Evolutionary conservation across 2,888 invertebrate species (phyloP), one percentile per base, ranked within the genome.

Genomic region (Heliconius aoede): DNA sequence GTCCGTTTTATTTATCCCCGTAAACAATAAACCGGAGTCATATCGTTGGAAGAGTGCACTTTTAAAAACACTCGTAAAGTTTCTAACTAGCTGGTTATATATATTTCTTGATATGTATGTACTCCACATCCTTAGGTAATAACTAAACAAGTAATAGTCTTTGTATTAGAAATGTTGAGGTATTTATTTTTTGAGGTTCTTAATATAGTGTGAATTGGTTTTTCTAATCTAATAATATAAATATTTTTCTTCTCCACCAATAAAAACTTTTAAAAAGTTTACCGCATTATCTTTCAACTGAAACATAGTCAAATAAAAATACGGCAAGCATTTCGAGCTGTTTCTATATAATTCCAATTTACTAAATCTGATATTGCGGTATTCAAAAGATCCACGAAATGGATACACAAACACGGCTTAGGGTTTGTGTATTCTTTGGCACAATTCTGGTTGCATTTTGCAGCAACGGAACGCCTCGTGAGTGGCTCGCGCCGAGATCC

Each of bases 391-490:
- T 72, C 11, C 26, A 72, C 58, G 60, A 72, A 72, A 72, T 72
- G 72, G 74, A 69, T 62, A 87, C 85, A 89, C 90, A 91, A 90
- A 91, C 89, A 90, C 85, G 84, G 83, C 83, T 84, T 83, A 84
- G 81, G 84, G 83, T 82, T 80, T 68, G 74, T 80, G 79, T 78
- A 78, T 78, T 81, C 79, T 80, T 78, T 76, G 80, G 77, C 83
- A 86, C 85, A 89, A 88, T 87, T 87, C 86, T 85, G 78, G 81
- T 85, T 85, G 88, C 88, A 89, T 90, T 90, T 87, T 85, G 85
- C 83, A 87, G 60, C 86, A 86, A 84, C 84, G 85, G 85, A 87
- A 87, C 85, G 87, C 84, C 83, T 78, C 81, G 85, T 88, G 89
- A 91, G 90, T 91, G 90, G 86, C 86, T 89, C 87, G 87, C 85